Conservation (phyloP, 53 echinoderm and acorn worm species). For the Patiria pectinifera region DNA sequence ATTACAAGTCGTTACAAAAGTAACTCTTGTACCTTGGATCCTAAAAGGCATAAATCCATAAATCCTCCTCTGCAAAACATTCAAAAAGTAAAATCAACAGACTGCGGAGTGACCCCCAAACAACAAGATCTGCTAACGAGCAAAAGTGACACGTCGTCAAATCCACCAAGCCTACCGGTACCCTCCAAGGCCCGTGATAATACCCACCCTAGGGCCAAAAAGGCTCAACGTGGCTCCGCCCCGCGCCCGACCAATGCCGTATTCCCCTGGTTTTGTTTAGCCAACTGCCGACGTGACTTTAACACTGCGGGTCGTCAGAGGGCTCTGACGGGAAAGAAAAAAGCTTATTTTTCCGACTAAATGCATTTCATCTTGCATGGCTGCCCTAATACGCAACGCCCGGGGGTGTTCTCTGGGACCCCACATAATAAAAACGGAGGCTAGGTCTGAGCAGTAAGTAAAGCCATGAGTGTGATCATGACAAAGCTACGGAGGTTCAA, state of each 20-base stretch:
- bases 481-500: conserved; percentile 6
- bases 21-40: too few species aligned
- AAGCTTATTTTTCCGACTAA: conserved; percentile 31
- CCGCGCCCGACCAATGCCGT: background rate
- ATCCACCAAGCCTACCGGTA: background rate
- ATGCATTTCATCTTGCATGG: conserved; percentile 16
- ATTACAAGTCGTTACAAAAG: too few species aligned
- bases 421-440: background rate
- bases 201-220: conserved; percentile 15
- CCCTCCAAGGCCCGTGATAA: background rate
- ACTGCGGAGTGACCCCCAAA: too few species aligned
- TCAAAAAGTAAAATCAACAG: background rate
- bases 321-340: background rate
- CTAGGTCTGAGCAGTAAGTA: background rate
- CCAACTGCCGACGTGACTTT: conserved; percentile 44
- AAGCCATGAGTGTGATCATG: background rate
- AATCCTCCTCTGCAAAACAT: background rate
- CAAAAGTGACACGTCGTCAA: conserved; percentile 33
- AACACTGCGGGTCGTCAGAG: background rate
- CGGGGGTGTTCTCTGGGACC: background rate
- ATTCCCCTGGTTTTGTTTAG: background rate
- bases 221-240: background rate
- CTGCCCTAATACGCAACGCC: conserved; percentile 16
- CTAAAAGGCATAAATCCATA: too few species aligned
- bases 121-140: background rate